Conservation (phyloP, 2,797 vertebrate genomes). For the Astyanax mexicanus region DNA sequence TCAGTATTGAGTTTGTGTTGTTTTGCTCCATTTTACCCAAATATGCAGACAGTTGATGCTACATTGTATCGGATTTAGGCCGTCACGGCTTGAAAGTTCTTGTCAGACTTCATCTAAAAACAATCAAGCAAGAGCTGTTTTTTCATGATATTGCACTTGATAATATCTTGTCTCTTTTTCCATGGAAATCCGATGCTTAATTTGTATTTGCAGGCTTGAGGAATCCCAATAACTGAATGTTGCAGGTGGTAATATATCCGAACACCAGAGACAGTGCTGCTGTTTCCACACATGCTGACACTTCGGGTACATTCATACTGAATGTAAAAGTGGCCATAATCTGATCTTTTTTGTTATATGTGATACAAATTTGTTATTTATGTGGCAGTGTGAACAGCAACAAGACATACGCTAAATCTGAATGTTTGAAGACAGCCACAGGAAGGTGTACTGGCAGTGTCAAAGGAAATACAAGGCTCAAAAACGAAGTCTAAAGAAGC, state of each 20-base stretch:
- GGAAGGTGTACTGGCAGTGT: too few species aligned
- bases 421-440: too few species aligned
- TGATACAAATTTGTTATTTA: too few species aligned
- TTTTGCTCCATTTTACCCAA: background rate
- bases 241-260: background rate
- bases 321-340: too few species aligned
- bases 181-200: background rate
- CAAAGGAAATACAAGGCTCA: too few species aligned
- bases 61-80: background rate
- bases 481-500: too few species aligned
- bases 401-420: too few species aligned
- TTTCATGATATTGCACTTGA: background rate
- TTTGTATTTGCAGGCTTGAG: background rate
- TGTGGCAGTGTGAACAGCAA: too few species aligned
- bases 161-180: background rate
- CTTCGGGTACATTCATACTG: too few species aligned
- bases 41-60: background rate
- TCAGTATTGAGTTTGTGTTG: background rate
- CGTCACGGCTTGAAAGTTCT: background rate
- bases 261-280: background rate
- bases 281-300: background rate
- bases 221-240: background rate
- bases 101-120: background rate
- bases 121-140: background rate
- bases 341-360: too few species aligned